These are phyloP conservation scores for Ctenopoma kingsleyae DNA, from an alignment of 2,797 vertebrate species.

Conservation along the genomic window DNA sequence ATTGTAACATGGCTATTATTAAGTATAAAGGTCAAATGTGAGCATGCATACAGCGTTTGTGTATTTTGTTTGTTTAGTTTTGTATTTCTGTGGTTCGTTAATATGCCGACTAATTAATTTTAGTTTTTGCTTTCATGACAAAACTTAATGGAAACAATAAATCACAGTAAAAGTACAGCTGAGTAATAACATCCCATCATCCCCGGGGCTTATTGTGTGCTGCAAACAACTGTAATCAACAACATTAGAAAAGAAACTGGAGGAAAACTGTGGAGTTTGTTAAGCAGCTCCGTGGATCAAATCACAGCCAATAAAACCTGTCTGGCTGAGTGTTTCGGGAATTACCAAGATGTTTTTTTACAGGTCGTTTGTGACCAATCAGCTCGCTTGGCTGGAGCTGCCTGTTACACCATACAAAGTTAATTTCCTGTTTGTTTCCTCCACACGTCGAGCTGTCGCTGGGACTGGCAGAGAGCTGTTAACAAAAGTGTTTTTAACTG, in stretches of 20 bases:
- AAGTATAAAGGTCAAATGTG: too few species aligned
- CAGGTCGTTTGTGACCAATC: slow-evolving; percentile 37
- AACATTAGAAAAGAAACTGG: neutral
- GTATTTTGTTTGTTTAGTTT: too few species aligned
- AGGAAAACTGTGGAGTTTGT: slow-evolving; percentile 13
- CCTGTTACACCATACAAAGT: slow-evolving; percentile 31
- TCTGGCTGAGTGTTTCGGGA: slow-evolving; percentile 5
- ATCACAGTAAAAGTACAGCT: accelerated
- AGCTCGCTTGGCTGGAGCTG: slow-evolving; percentile 30
- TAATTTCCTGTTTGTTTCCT: slow-evolving; percentile 66
- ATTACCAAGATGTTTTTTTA: slow-evolving; percentile 18
- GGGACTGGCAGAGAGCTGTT: slow-evolving; percentile 28
- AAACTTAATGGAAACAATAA: slow-evolving; percentile 2
- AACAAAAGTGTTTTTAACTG: slow-evolving; percentile 36
- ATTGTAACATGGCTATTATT: too few species aligned
- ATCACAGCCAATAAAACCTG: slow-evolving; percentile 25
- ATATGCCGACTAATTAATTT: neutral
- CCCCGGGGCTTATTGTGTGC: neutral
- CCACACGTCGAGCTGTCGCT: slow-evolving; percentile 40
- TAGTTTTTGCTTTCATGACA: neutral
- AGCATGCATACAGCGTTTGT: too few species aligned
- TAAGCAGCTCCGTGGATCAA: neutral
- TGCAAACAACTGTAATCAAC: slow-evolving; percentile 14
- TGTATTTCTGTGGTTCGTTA: neutral
- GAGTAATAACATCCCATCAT: neutral